Evolutionary conservation across 2,797 vertebrate species (phyloP).

Genomic region (Tapera naevia): DNA sequence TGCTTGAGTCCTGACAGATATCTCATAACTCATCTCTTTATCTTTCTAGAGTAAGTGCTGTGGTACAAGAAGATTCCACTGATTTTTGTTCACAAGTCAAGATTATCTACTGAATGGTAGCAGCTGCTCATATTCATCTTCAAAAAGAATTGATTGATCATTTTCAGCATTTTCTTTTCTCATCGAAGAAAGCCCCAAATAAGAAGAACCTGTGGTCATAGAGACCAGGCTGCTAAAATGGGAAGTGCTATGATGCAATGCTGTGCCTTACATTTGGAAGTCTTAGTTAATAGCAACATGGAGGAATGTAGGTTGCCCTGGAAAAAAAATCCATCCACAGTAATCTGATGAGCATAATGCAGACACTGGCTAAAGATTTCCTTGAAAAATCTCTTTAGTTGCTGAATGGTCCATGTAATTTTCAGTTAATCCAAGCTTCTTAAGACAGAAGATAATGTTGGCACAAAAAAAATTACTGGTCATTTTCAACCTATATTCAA

Average conservation of each 20-base stretch:
- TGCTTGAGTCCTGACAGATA: not conserved
- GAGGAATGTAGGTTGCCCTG: not conserved
- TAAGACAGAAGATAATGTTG: not conserved
- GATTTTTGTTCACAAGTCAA: not conserved
- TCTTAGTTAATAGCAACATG: not conserved
- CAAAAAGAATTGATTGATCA: not conserved
- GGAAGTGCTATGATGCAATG: not conserved
- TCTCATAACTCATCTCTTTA: not conserved
- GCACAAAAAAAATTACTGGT: not conserved
- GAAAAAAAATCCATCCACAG: not conserved
- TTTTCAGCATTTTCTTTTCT: not conserved
- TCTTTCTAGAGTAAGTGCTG: not conserved
- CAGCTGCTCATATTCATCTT: not conserved
- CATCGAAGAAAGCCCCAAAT: not conserved
- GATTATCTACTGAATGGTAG: not conserved
- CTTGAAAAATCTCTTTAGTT: not conserved
- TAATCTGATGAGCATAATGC: not conserved
- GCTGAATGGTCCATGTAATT: not conserved
- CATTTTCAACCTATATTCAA: not conserved
- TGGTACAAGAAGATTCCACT: not conserved
- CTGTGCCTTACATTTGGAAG: not conserved
- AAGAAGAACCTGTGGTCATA: not conserved
- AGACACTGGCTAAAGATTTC: not conserved
- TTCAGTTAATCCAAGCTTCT: not conserved
- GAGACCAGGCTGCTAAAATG: not conserved